Conservation (phyloP, 2,113 vertebrate species). For the Polypterus bichir region DNA sequence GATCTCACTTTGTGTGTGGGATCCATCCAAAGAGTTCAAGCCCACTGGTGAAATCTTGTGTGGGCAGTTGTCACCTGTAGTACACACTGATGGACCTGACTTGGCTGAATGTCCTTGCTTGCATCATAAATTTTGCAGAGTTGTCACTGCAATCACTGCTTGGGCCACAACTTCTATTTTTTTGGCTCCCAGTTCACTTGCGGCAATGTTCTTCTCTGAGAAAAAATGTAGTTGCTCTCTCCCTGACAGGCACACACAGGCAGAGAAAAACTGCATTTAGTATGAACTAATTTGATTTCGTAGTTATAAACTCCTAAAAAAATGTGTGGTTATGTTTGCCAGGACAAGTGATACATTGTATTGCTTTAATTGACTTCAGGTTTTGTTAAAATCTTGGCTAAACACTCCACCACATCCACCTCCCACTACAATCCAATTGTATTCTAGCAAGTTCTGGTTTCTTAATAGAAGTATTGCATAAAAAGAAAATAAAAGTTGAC, state of each 20-base stretch:
- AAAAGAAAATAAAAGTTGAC: constrained; percentile 1
- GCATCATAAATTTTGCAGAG: not conserved
- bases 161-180: too few relatives aligned
- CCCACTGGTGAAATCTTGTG: constrained; percentile 22
- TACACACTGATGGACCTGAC: constrained; percentile 28
- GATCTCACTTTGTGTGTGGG: too few relatives aligned
- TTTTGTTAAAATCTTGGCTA: constrained; percentile 20
- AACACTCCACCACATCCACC: too few relatives aligned
- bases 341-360: constrained; percentile 43
- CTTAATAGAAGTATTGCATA: constrained; percentile 28
- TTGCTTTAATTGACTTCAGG: constrained; percentile 44
- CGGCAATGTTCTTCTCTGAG: constrained; percentile 34
- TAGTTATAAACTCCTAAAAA: constrained; percentile 50
- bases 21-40: too few relatives aligned
- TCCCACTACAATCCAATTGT: constrained; percentile 23
- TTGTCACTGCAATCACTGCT: not conserved
- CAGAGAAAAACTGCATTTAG: constrained; percentile 21
- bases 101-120: constrained; percentile 15
- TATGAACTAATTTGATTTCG: constrained; percentile 52
- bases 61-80: constrained; percentile 45
- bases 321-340: constrained; percentile 17
- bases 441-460: constrained; percentile 36
- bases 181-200: too few relatives aligned
- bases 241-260: constrained; percentile 29
- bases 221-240: constrained; percentile 21